Evolutionary conservation across 1,140 invertebrate species (phyloP).

Genomic region (Leguminivora glycinivorella): DNA sequence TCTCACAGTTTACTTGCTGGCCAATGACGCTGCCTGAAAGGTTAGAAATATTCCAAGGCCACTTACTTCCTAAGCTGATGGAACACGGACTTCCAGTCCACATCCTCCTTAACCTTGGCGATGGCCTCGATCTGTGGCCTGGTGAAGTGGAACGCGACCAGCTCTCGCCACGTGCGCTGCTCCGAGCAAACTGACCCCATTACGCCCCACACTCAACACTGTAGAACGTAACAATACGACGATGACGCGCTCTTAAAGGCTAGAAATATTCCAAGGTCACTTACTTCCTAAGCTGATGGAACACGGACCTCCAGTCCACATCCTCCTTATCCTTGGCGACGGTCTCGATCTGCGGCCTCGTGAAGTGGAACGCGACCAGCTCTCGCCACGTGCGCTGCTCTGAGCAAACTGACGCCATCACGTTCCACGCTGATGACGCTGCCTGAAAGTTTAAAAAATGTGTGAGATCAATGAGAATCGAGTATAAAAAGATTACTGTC

Average conservation of each 20-base stretch:
- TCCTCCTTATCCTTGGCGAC: constrained; percentile 74
- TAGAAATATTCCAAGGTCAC: too few relatives aligned
- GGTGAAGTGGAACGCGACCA: constrained; percentile 95
- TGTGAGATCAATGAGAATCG: too few relatives aligned
- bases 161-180: constrained; percentile 93
- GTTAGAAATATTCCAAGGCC: too few relatives aligned
- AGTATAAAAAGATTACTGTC: too few relatives aligned
- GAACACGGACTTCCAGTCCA: constrained; percentile 87
- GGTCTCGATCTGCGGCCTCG: constrained; percentile 88
- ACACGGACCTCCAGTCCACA: constrained; percentile 86
- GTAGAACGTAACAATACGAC: too few relatives aligned
- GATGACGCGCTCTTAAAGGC: too few relatives aligned
- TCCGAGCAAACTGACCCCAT: constrained; percentile 92
- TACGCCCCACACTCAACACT: constrained; percentile 83
- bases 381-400: constrained; percentile 96
- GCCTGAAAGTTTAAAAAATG: constrained; percentile 54
- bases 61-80: constrained; percentile 86
- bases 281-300: constrained; percentile 87
- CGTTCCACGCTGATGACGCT: constrained; percentile 81
- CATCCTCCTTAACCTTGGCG: constrained; percentile 61
- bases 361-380: constrained; percentile 95
- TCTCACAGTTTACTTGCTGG: too few relatives aligned
- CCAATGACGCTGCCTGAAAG: too few relatives aligned
- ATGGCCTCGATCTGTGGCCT: constrained; percentile 89
- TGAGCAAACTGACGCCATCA: constrained; percentile 88